Evolutionary conservation across 2,797 vertebrate species (phyloP), one percentile per base, ranked within the genome.

Genomic region (Lepus oiostolus): DNA sequence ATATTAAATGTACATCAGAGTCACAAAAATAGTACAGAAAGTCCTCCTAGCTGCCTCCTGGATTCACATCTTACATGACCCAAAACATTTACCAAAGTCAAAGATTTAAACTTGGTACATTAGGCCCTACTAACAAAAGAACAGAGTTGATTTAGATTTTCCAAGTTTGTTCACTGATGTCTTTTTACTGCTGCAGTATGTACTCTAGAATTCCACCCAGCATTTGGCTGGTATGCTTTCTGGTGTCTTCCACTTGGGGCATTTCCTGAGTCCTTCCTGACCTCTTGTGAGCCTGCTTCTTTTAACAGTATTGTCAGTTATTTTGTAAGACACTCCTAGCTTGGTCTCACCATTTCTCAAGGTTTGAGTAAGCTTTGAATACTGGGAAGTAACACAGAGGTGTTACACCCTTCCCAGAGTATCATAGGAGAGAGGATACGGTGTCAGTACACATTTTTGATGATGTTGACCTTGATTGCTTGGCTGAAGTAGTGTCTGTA

Each of bases 241-340:
- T 74, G 16, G 22, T 11, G 26, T 54, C 28, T 38, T 76, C 38
- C 52, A 76, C 17, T 14, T 13, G 54, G 26, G 22, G 21, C n/a
- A 32, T 52, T 96, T 77, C 71, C 6, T 75, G 26, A 83, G 5
- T 92, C 65, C 92, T 72, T 79, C 24, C 22, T 89, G 60, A 9
- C 16, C 38, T 84, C 75, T 82, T 26, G 68, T 81, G 26, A 63
- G 30, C 38, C 86, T 70, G 67, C 79, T 47, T 62, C 42, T 93
- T 68, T 75, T 67, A 90, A 90, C 11, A 91, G 22, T 62, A 24
- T 65, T 80, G n/a, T 47, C 35, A 32, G 28, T 75, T 79, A 35
- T 63, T 93, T 70, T 83, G 35, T 84, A 86, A 21, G 54, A 16
- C 50, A 2, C 38, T 10, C 28, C 52, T 65, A 54, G 30, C 9